Conservation (phyloP, 2,113 vertebrate species). For the Fulica atra region DNA sequence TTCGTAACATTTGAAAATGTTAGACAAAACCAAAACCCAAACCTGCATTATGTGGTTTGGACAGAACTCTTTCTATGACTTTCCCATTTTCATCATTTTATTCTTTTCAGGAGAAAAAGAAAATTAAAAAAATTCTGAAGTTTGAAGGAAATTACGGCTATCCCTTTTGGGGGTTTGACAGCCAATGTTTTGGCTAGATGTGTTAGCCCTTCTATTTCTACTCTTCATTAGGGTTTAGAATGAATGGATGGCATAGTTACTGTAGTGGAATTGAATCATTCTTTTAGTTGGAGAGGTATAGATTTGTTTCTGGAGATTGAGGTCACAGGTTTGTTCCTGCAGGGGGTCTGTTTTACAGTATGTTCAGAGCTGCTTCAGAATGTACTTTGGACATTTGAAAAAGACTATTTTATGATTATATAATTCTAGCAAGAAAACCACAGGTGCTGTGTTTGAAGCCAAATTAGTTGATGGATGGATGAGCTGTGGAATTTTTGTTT, state of each 20-base stretch:
- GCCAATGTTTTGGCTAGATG: not conserved
- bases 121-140: not conserved
- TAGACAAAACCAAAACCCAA: not conserved
- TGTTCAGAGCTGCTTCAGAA: not conserved
- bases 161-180: not conserved
- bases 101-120: not conserved
- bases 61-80: not conserved
- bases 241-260: not conserved
- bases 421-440: not conserved
- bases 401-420: not conserved
- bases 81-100: not conserved
- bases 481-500: constrained; percentile 15
- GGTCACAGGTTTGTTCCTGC: not conserved
- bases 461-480: constrained; percentile 3
- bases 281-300: not conserved
- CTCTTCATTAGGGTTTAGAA: not conserved
- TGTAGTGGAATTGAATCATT: not conserved
- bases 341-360: not conserved
- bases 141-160: not conserved
- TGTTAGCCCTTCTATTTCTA: not conserved
- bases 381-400: not conserved
- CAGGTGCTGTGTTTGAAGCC: not conserved
- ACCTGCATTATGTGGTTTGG: not conserved
- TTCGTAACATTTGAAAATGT: not conserved
- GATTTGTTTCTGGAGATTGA: not conserved